Percentiles rank a stretch among this genome's conserved stretches.
Evolutionary conservation across 2,797 vertebrate genomes (phyloP).

Genomic region (Gymnoscopelus braueri): DNA sequence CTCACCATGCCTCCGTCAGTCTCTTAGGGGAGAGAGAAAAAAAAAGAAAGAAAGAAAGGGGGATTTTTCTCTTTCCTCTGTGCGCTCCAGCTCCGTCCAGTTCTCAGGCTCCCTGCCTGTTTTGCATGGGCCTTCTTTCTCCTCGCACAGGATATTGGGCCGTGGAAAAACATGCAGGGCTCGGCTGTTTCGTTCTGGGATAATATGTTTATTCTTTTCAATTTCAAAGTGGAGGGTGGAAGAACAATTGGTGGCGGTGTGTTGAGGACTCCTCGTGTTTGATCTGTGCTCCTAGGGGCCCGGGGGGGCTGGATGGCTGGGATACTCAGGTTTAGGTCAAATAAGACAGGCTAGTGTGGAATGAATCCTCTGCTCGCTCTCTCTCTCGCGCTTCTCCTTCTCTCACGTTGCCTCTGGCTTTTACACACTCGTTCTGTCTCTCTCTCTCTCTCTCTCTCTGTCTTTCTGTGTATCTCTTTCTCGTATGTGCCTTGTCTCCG

Average conservation of each 20-base stretch:
- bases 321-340: conserved; percentile 71
- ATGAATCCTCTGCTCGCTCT: conserved; percentile 35
- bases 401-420: conserved; percentile 40
- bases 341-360: conserved; percentile 60
- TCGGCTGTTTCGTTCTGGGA: conserved; percentile 74
- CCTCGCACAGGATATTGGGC: conserved; percentile 76
- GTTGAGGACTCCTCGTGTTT: conserved; percentile 61
- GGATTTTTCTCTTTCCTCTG: conserved; percentile 75
- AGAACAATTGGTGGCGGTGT: conserved; percentile 71
- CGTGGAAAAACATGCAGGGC: conserved; percentile 60
- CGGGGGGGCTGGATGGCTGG: conserved; percentile 49
- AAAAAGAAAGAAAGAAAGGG: conserved; percentile 75
- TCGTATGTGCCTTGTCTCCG: conserved; percentile 1
- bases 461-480: conserved; percentile 40
- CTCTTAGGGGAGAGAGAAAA: conserved; percentile 77
- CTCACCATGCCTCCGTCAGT: conserved; percentile 70
- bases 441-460: conserved; percentile 11
- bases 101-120: conserved; percentile 81
- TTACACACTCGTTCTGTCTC: conserved; percentile 45
- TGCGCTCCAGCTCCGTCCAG: conserved; percentile 39
- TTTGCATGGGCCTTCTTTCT: conserved; percentile 71
- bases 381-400: conserved; percentile 17
- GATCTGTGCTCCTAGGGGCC: conserved; percentile 69
- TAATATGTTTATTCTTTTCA: conserved; percentile 78
- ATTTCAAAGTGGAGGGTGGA: conserved; percentile 70